Base-by-base conservation (phyloP, 1,140 invertebrate species). In the Camponotus floridanus region DNA sequence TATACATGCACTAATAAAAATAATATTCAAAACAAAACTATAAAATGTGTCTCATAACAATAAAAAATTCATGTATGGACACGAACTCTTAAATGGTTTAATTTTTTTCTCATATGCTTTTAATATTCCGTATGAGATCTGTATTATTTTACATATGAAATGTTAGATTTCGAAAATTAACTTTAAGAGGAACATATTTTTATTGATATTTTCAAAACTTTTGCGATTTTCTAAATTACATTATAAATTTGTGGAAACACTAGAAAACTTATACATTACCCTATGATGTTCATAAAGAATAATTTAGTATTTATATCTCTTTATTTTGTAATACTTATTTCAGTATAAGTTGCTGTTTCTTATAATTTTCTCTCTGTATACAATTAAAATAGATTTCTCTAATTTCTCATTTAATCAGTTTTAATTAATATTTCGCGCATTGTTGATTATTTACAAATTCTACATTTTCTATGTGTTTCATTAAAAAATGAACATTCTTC, bases 1-100 rank as follows among this genome's bases (percentile, higher is more conserved):
- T 84, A 87, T 73, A 87, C 67, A 64, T 87, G 74, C 86, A 84
- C 48, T 61, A 81, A 74, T 81, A 59, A 86, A 81, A 83, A 26
- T 48, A 31, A 86, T 86, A 73, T 65, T 64, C 64, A 31, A 39
- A 26, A 80, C 39, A 84, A 81, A 73, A 36, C 31, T 68, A 36
- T 65, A 48, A 7, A 51, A 70, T 48, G 9, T 83, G 26, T 81
- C 3, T 1, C 36, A 73, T 5, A 18, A 36, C 15, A 6, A 1
- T 11, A 26, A 0, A 31, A 13, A 51, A 51, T 0, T 51, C 8
- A 9, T 36, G 1, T 15, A 65, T 51, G 42, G 13, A 31, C 8
- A 26, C 5, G 3, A 73, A 33, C 3, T 71, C 11, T n/a, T 4
- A 6, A 57, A 39, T 79, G n/a, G 0, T 13, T 36, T 67, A 3